Base-by-base conservation (phyloP, 2,888 invertebrate species). In the Dendrolimus houi region DNA sequence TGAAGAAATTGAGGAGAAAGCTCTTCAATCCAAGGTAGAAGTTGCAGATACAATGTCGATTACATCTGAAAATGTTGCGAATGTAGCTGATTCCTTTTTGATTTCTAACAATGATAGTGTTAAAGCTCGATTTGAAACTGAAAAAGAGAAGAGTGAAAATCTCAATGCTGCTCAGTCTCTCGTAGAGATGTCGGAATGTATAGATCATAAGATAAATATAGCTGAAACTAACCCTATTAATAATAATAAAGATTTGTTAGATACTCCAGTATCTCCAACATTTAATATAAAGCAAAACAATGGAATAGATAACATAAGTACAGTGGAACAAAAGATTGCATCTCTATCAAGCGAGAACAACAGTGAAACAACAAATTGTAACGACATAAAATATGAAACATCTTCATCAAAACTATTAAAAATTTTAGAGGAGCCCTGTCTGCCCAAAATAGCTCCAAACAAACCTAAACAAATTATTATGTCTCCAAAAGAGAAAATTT, bases 371-470 rank as follows among this genome's bases (percentile, higher is more conserved):
- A 66, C 63, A 55, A 74, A 70, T 58, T 61, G 66, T 8, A 84
- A 79, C 67, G 70, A 66, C 52, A 58, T 67, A n/a, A 77, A 79
- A 61, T 79, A 77, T 58, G 87, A 85, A 57, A 82, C 83, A n/a
- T 79, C 86, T 8, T 85, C 92, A 6, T 91, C 92, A 1, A 93
- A 92, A 77, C 71, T 93, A 54, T 75, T 93, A 60, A 92, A 92
- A 73, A 92, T 93, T 58, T 76, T 93, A 62, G 92, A 92, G 66
- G 92, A 92, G 63, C 87, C 90, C 0, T 74, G 74, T 58, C 71
- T 79, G 61, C 79, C 82, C 13, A 87, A 81, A 71, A 64, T 79
- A 52, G 42, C 68, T 41, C 40, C 72, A 9, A 74, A 69, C 58
- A 88, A 81, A 65, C 60, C 79, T 29, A 88, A 87, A 65, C 82